Evolutionary conservation across 2,888 invertebrate genomes (phyloP).

Genomic region (Trichopoda pennipes): DNA sequence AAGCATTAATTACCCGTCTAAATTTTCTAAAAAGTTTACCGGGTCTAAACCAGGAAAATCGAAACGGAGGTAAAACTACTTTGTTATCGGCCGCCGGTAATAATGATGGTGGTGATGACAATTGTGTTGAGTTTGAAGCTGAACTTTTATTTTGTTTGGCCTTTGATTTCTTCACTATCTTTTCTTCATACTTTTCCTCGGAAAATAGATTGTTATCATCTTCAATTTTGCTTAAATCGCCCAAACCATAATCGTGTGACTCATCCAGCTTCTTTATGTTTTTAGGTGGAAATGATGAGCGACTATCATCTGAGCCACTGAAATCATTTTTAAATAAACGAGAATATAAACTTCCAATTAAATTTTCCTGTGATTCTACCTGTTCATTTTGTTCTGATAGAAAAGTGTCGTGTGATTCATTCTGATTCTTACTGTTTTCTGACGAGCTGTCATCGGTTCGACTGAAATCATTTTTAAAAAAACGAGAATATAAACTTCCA

Average conservation of each 20-base stretch:
- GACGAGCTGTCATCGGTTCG: background rate
- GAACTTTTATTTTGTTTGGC: background rate
- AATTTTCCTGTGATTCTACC: background rate
- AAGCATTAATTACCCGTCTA: conserved; percentile 51
- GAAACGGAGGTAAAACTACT: conserved; percentile 21
- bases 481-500: background rate
- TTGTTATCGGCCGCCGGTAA: background rate
- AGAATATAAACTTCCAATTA: background rate
- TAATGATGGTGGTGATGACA: background rate
- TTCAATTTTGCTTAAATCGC: conserved; percentile 1
- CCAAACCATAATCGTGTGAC: background rate
- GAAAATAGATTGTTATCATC: conserved; percentile 6
- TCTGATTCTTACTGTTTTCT: background rate
- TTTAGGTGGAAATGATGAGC: background rate
- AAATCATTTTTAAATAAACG: conserved; percentile 17
- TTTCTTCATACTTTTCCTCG: conserved; percentile 2
- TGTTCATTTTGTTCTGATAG: background rate
- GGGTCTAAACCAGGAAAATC: conserved; percentile 68
- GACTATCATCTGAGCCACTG: background rate
- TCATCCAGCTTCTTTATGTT: background rate
- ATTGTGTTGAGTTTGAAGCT: background rate
- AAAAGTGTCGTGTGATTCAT: background rate
- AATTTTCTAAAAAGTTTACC: conserved; percentile 66
- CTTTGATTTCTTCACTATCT: background rate
- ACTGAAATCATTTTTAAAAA: conserved; percentile 14